Conservation (phyloP, 2,797 vertebrate genomes). For the Alauda arvensis region DNA sequence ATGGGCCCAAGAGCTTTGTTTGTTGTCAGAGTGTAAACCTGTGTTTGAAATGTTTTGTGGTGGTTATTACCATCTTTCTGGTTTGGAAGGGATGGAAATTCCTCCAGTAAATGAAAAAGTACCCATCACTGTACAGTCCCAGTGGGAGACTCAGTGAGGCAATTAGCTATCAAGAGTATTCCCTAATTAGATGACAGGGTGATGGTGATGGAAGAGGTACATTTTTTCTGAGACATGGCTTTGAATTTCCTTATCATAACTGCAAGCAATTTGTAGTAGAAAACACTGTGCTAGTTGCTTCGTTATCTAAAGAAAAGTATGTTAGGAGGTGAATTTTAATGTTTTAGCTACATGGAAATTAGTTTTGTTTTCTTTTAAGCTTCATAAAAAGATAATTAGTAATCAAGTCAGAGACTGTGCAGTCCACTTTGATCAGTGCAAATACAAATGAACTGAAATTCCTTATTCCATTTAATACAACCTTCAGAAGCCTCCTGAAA, state of each 20-base stretch:
- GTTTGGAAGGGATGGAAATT: background rate
- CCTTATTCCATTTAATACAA: background rate
- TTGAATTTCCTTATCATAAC: constrained; percentile 1
- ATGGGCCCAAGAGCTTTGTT: background rate
- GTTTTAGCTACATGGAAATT: background rate
- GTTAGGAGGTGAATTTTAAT: background rate
- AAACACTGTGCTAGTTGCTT: background rate
- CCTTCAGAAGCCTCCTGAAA: background rate
- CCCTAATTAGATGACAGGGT: background rate
- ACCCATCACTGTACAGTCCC: background rate
- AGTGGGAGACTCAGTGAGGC: background rate
- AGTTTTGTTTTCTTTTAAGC: background rate
- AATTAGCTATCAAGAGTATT: constrained; percentile 21
- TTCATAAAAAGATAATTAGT: background rate
- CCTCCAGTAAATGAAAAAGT: background rate
- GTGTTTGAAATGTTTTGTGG: background rate
- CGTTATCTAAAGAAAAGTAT: background rate
- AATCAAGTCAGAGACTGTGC: background rate
- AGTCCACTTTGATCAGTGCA: background rate
- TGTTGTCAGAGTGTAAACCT: background rate
- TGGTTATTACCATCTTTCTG: background rate
- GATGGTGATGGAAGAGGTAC: background rate
- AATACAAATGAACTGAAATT: background rate
- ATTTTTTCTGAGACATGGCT: background rate
- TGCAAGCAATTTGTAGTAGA: background rate